Evolutionary conservation across 2,797 vertebrate species (phyloP).

Genomic region (Enteromius mattozi): DNA sequence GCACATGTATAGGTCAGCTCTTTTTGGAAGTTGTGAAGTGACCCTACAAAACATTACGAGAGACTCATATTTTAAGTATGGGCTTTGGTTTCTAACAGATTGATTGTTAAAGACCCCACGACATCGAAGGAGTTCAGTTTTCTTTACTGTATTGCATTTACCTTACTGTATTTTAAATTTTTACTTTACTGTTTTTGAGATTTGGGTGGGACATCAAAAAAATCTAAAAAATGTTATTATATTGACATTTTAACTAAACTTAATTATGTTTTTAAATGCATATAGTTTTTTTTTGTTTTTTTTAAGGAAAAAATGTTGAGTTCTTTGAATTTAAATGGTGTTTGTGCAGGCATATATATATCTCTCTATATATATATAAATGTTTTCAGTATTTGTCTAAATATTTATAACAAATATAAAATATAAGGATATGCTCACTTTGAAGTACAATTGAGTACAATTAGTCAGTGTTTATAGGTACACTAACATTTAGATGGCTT

Average conservation of each 20-base stretch:
- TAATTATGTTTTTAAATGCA: neutral
- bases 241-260: neutral
- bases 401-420: neutral
- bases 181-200: neutral
- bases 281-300: neutral
- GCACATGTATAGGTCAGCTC: conserved; percentile 11
- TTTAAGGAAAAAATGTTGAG: too few relatives aligned
- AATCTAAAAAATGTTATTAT: neutral
- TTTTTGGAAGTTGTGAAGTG: conserved; percentile 4
- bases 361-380: too few relatives aligned
- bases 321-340: neutral
- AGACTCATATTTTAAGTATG: neutral
- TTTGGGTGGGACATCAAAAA: neutral
- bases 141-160: neutral
- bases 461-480: neutral
- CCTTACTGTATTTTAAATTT: neutral
- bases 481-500: neutral
- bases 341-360: too few relatives aligned
- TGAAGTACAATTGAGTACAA: neutral
- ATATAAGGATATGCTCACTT: neutral
- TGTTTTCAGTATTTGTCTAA: neutral
- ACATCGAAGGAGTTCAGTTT: neutral
- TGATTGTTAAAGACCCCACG: neutral
- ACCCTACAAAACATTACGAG: neutral
- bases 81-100: neutral